Conservation (phyloP, 2,113 vertebrate genomes). For the Saccopteryx leptura region DNA sequence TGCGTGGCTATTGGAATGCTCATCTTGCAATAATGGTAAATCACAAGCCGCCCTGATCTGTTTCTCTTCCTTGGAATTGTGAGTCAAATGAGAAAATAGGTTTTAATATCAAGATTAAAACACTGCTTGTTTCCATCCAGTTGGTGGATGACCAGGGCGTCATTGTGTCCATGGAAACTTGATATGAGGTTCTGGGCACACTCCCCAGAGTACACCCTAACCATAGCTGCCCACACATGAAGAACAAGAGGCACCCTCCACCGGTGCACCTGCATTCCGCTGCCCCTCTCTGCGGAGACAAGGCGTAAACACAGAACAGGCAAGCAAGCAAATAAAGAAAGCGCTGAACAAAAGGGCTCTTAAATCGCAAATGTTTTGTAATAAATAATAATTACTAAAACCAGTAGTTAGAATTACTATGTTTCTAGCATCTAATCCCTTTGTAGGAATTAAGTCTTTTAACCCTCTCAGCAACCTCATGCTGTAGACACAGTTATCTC, state of each 20-base stretch:
- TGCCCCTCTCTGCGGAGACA: background rate
- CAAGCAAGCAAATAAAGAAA: background rate
- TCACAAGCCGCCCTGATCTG: background rate
- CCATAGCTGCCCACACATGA: background rate
- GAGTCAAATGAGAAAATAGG: background rate
- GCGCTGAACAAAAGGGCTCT: background rate
- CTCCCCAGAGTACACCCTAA: background rate
- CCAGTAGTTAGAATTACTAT: background rate
- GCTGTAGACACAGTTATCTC: background rate
- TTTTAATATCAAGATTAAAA: constrained; percentile 7
- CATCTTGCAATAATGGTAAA: background rate
- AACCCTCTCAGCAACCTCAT: background rate
- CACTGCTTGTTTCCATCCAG: background rate
- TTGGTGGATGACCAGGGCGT: background rate
- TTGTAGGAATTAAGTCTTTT: background rate
- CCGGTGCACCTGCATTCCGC: background rate
- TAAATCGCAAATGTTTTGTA: background rate
- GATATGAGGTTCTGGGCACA: background rate
- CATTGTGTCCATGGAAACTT: background rate
- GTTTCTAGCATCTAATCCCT: background rate
- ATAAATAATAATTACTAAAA: background rate
- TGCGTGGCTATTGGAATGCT: background rate
- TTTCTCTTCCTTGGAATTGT: background rate
- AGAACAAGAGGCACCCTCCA: background rate
- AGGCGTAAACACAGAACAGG: background rate